Evolutionary conservation across 1,140 invertebrate species (phyloP), one percentile per base, ranked within the genome.

Genomic region (Dysdera silvatica): DNA sequence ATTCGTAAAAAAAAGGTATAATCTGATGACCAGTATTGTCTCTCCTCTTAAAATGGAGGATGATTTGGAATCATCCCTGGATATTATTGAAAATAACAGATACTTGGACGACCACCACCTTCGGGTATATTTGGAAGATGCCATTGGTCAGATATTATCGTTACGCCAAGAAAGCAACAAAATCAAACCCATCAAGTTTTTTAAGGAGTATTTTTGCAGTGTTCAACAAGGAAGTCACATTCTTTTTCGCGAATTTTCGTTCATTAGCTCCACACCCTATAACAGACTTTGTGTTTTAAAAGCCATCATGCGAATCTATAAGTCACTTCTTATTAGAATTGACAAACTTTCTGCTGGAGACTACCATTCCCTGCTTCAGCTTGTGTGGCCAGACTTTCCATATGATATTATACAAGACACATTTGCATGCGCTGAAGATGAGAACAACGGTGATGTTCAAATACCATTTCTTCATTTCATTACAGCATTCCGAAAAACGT

Each of bases 181-280:
- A 55, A 56, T 43, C 5, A 64, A 64, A 29, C 61, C 54, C 10
- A 33, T 43, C 1, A 64, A 64, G 35, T 64, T 64, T 33, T 37
- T 64, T 23, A 57, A 57, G 14, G 61, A 64, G 53, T 64, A 64
- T 40, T 65, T 65, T 49, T 40, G 56, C 3, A 65, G 63, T 59
- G 63, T 65, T 41, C 63, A 65, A 23, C 63, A 65, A 48, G 63
- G 63, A 28, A 60, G 55, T 31, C 63, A 65, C 28, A 23, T 65
- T 23, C 18, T 65, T 6, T 60, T 65, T 49, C 63, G 63, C 24
- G 63, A 65, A 37, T 65, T 32, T 48, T 28, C 18, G 3, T 65
- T 65, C 28, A 45, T 65, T 4, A 60, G 43, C 48, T 55, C 63
- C 18, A 65, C 63, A 2, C 49, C 45, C 1, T 59, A 65, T 55